Base-by-base conservation (phyloP, 2,888 invertebrate species). In the Caenorhabditis panamensis region DNA sequence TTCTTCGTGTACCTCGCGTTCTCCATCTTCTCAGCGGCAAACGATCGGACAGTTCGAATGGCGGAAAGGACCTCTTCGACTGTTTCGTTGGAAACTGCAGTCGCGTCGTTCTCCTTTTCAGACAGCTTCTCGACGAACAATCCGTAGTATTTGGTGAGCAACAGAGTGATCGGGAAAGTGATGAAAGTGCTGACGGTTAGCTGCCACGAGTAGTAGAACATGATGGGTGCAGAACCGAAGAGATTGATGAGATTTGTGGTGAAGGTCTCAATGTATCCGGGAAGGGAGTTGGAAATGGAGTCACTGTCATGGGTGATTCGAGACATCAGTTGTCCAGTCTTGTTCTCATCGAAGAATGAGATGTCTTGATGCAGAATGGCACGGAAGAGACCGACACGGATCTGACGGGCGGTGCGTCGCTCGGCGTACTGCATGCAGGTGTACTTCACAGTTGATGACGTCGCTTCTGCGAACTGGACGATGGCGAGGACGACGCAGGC, bases 301-400 rank as follows among this genome's bases (percentile, higher is more conserved):
- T 75, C 75, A 11, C 58, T 62, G 37, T 79, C 79, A 20, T 79
- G 73, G 8, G 79, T 75, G 13, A 79, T 79, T 53, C 79, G 18
- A n/a, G 73, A 73, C 79, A 79, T 79, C 31, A 79, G 47, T 37
- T 79, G 79, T 20, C 78, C 91, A 9, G 91, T 91, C 69, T 89
- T 88, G 44, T 86, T 86, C 11, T 82, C 84, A 79, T 91, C 91
- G 79, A 91, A 91, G 83, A 91, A 91, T 11, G 89, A 91, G 22
- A 91, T 90, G 68, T 92, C 91, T 73, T 91, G 91, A 11, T 82
- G 78, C 20, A 91, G 82, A 28, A 92, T 79, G 4, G 91, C 86
- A 16, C 79, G 31, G 83, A 91, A 91, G 13, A 91, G 83, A 26
- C 84, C 82, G 44, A 86, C 84, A n/a, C 91, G 85, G 61, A 92